Conservation (phyloP, 2,888 invertebrate species). For the Drosophila paucipuncta region DNA sequence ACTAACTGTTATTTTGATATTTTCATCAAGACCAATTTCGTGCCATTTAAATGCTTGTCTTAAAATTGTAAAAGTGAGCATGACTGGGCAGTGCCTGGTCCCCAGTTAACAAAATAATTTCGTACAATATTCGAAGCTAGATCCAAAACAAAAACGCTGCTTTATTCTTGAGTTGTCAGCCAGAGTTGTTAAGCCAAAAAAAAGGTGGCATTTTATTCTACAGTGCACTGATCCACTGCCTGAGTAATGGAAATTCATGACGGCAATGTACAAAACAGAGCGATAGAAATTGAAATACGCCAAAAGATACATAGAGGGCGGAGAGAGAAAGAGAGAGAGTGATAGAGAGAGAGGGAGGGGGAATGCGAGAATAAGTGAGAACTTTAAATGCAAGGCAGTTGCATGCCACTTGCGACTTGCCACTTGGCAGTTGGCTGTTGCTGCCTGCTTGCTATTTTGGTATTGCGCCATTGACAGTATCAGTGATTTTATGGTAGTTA, state of each 20-base stretch:
- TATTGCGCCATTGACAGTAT: slow-evolving; percentile 41
- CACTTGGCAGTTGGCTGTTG: slow-evolving; percentile 17
- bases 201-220: neutral
- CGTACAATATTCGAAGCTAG: neutral
- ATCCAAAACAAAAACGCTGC: neutral
- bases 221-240: slow-evolving; percentile 23
- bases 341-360: neutral
- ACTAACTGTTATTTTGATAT: neutral
- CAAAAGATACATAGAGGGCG: neutral
- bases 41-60: neutral
- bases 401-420: slow-evolving; percentile 40
- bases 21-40: neutral
- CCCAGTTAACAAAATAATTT: neutral
- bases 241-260: slow-evolving; percentile 76
- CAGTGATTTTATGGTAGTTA: slow-evolving; percentile 57
- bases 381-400: slow-evolving; percentile 45
- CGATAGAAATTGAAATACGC: slow-evolving; percentile 1
- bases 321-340: no score
- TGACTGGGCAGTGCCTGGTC: neutral
- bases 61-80: neutral
- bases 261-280: slow-evolving; percentile 26
- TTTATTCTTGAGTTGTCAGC: neutral
- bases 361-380: slow-evolving; percentile 8
- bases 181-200: neutral
- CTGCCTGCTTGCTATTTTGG: neutral